Evolutionary conservation across 2,113 vertebrate genomes (phyloP).

Genomic region (Pedionomus torquatus): DNA sequence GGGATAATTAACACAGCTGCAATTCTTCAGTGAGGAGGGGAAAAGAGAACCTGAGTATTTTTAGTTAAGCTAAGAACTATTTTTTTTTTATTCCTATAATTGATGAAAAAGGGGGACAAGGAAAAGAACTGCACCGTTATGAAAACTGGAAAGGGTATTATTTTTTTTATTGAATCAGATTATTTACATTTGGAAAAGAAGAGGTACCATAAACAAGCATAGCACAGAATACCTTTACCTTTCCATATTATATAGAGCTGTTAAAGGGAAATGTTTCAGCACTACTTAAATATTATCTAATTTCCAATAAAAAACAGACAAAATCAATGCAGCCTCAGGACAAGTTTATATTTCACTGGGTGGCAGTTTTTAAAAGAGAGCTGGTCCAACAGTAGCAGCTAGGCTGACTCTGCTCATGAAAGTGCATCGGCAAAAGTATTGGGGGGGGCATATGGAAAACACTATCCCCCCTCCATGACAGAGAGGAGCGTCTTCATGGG

Average conservation of each 20-base stretch:
- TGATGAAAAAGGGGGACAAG: not conserved
- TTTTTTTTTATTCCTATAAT: not conserved
- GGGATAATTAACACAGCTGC: not conserved
- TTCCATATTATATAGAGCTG: not conserved
- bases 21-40: not conserved
- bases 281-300: not conserved
- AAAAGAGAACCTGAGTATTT: not conserved
- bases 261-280: not conserved
- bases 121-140: not conserved
- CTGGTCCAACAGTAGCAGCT: not conserved
- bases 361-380: not conserved
- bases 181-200: not conserved
- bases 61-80: not conserved
- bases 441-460: accelerated
- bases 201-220: not conserved
- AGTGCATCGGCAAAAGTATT: not conserved
- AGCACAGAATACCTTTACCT: not conserved
- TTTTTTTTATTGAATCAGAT: not conserved
- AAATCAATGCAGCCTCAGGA: not conserved
- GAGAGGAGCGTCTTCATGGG: accelerated
- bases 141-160: not conserved
- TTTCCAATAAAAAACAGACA: not conserved
- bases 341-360: not conserved
- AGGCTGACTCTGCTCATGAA: not conserved
- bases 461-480: accelerated